Percentiles rank a stretch among this genome's conserved stretches.
Evolutionary conservation across 2,113 vertebrate species (phyloP).

Genomic region (Pituophis catenifer): DNA sequence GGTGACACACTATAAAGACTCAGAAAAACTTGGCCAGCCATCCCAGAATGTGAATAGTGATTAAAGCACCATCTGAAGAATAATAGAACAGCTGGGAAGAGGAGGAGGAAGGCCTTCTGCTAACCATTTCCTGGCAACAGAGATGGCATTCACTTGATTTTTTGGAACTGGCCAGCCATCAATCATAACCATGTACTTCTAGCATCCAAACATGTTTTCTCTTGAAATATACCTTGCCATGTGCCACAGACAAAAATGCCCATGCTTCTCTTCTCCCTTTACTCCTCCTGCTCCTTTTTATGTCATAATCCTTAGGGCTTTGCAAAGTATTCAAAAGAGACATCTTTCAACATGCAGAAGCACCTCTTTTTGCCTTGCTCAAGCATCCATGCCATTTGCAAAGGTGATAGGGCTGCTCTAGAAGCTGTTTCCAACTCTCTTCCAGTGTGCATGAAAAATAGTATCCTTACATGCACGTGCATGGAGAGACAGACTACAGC

Average conservation of each 20-base stretch:
- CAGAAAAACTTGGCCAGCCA: background rate
- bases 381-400: background rate
- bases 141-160: background rate
- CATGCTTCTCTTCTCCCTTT: background rate
- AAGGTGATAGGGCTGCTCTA: background rate
- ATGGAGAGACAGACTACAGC: background rate
- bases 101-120: background rate
- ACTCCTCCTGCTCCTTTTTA: background rate
- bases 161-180: background rate
- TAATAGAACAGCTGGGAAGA: constrained; percentile 2
- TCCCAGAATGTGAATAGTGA: background rate
- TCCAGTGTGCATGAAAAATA: background rate
- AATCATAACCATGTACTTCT: background rate
- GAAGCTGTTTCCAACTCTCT: background rate
- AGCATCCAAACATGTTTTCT: background rate
- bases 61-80: constrained; percentile 6
- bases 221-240: background rate
- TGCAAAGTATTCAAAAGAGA: background rate
- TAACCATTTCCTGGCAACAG: background rate
- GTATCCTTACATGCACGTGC: background rate
- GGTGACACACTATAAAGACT: background rate
- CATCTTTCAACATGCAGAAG: background rate
- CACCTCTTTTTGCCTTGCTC: background rate
- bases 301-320: background rate
- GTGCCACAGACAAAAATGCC: background rate